Evolutionary conservation across 2,797 vertebrate species (phyloP), one percentile per base, ranked within the genome.

Genomic region (Neomorphus geoffroyi): DNA sequence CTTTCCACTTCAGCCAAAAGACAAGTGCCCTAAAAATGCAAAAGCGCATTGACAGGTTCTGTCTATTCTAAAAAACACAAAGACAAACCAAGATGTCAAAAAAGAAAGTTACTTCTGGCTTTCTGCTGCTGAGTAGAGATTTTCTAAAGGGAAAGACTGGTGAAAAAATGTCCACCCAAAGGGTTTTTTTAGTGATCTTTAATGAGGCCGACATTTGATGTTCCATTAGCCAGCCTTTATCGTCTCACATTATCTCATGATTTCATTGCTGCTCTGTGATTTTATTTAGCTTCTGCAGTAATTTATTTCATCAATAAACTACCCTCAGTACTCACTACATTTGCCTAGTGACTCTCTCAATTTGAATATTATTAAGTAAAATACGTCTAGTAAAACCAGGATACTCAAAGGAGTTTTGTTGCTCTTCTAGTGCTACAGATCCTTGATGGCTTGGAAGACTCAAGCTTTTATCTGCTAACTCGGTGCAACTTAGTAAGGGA

Each of bases 191-290:
- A 83, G 74, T 86, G 72, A 53, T 90, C 75, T 90, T 90, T 78
- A 93, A 67, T 74, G 58, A 73, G 66, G 39, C n/a, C 3, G 11
- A 50, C 54, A 88, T 92, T 92, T 33, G 19, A 28, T 61, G 69
- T 92, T 88, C 69, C 83, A 60, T 93, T 94, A 80, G 53, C 70
- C 58, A 91, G 81, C 24, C 60, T 90, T 86, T 93, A 86, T 92
- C 83, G 60, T 32, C 77, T 13, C 70, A 18, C 45, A 66, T 72
- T 91, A 86, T 85, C 46, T 83, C 80, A 78, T 50, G 22, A 74
- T 85, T 94, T 94, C 91, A 74, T 79, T 92, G 71, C 67, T 92
- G 54, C 50, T 82, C 45, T 82, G 45, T 2, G 24, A 64, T 87
- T 95, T 93, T 94, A 86, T 93, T 90, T 88, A 60, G 51, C 78